Evolutionary conservation across 2,888 invertebrate species (phyloP).

Genomic region (Platerodrilus igneus): DNA sequence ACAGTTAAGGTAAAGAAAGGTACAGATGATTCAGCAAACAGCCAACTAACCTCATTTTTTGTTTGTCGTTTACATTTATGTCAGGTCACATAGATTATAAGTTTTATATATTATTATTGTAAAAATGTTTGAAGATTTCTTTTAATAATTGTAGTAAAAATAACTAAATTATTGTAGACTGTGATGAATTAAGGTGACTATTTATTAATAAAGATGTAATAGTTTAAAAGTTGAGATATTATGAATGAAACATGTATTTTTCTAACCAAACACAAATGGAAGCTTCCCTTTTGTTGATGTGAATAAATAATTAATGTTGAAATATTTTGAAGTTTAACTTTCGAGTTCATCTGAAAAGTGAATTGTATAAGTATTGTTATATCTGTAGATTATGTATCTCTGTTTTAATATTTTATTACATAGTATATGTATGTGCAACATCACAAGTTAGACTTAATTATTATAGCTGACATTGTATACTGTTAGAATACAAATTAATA

Average conservation of each 20-base stretch:
- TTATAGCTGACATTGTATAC: conserved; percentile 43
- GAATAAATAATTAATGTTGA: conserved; percentile 41
- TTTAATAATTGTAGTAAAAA: conserved; percentile 31
- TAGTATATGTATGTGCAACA: conserved; percentile 44
- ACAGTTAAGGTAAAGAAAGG: conserved; percentile 16
- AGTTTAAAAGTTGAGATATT: conserved; percentile 41
- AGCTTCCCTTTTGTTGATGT: conserved; percentile 44
- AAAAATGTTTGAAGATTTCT: conserved; percentile 21
- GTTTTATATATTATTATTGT: conserved; percentile 21
- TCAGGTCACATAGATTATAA: conserved; percentile 23
- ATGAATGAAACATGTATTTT: conserved; percentile 45
- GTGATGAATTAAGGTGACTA: conserved; percentile 50
- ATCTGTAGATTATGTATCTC: conserved; percentile 39
- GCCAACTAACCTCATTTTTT: conserved; percentile 23
- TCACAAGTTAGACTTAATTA: conserved; percentile 38
- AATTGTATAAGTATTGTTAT: conserved; percentile 42
- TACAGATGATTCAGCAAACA: conserved; percentile 18
- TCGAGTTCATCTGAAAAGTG: conserved; percentile 37
- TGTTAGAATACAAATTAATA: conserved; percentile 40
- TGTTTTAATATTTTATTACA: conserved; percentile 32
- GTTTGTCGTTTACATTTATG: conserved; percentile 20
- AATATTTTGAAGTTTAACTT: conserved; percentile 41
- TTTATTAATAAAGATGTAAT: conserved; percentile 45
- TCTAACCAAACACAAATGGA: conserved; percentile 37
- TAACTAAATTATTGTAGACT: conserved; percentile 46